Evolutionary conservation across 2,888 invertebrate species (phyloP), one percentile per base, ranked within the genome.

Genomic region (Megastigmus dorsalis): DNA sequence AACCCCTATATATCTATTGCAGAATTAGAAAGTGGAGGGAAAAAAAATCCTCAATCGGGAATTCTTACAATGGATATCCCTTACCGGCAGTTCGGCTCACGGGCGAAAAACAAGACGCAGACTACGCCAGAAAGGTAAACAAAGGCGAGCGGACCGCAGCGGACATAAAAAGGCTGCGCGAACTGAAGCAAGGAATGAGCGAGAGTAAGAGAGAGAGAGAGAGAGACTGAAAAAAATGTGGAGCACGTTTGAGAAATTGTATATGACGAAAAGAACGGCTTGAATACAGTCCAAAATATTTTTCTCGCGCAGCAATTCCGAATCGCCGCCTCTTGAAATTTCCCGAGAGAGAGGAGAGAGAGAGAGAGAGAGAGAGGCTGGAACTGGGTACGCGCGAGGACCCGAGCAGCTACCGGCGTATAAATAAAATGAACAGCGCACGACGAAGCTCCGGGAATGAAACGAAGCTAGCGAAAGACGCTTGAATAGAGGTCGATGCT

Each of bases 341-440:
- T 66, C 55, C 66, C 55, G 43, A 43, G 66, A 55, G 66, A 43
- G 65, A 41, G n/a, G n/a, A n/a, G n/a, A n/a, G n/a, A n/a, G n/a
- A n/a, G n/a, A n/a, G n/a, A n/a, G n/a, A n/a, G n/a, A n/a, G n/a
- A n/a, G n/a, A n/a, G n/a, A n/a, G n/a, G n/a, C n/a, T n/a, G n/a
- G n/a, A n/a, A n/a, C n/a, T n/a, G 23, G 23, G 5, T 18, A 3
- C 3, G 30, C 28, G 5, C 28, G 30, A 28, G 28, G 15, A 30
- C n/a, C 33, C 23, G n/a, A 18, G 18, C 55, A n/a, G 13, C 20
- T 18, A 28, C 5, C 5, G 15, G 20, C 23, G 30, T 41, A n/a
- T 65, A 30, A 43, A 55, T 43, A 66, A 55, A 43, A 66, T 45
- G 45, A 60, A 45, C 43, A 41, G 18, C 36, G 13, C 5, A 41